Evolutionary conservation across 2,888 invertebrate species (phyloP).

Genomic region (Thereva nobilitata): DNA sequence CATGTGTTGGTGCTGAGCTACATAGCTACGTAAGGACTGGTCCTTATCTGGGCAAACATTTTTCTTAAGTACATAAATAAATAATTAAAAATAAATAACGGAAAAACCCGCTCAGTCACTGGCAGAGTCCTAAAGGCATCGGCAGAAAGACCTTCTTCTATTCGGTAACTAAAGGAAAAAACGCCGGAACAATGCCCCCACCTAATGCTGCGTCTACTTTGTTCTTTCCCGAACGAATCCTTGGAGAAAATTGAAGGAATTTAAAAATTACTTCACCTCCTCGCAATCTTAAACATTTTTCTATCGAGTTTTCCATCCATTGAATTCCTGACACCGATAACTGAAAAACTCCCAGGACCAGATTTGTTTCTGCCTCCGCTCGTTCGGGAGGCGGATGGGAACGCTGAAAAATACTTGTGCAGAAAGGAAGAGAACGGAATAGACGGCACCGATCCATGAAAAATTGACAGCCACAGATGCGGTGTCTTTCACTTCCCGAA

Average conservation of each 20-base stretch:
- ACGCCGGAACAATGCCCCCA: too few species aligned
- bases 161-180: too few species aligned
- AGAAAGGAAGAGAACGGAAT: neutral
- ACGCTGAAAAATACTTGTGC: neutral
- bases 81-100: too few species aligned
- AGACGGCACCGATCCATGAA: slow-evolving; percentile 28
- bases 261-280: slow-evolving; percentile 15
- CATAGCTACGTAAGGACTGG: too few species aligned
- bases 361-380: slow-evolving; percentile 26
- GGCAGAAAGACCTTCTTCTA: too few species aligned
- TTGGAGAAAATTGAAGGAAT: slow-evolving; percentile 27
- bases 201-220: too few species aligned
- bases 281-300: neutral
- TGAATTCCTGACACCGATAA: slow-evolving; percentile 32
- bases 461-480: slow-evolving; percentile 35
- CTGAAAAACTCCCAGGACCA: slow-evolving; percentile 32
- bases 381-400: slow-evolving; percentile 17
- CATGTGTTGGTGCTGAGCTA: too few species aligned
- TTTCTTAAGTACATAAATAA: too few species aligned
- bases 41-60: too few species aligned
- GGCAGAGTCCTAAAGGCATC: too few species aligned
- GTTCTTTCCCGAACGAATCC: too few species aligned
- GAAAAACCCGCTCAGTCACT: too few species aligned
- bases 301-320: slow-evolving; percentile 17
- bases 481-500: slow-evolving; percentile 33